Evolutionary conservation across 2,113 vertebrate species (phyloP).

Genomic region (Hypocryptadius cinnamomeus): DNA sequence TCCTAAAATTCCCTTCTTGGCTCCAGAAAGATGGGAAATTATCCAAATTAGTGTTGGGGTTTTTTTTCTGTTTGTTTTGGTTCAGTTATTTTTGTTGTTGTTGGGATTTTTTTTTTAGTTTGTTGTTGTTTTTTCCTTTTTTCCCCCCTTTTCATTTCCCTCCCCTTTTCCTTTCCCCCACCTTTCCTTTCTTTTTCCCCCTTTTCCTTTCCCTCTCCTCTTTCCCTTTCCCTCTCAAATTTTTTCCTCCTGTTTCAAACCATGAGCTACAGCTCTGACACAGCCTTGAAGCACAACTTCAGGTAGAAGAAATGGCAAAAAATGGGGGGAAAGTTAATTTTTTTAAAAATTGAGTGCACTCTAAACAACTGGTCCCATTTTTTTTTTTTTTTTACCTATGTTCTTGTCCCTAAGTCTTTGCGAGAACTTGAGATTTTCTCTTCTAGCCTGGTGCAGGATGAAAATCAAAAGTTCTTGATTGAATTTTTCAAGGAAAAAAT

Average conservation of each 20-base stretch:
- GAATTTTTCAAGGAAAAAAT: not conserved
- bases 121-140: not conserved
- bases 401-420: not conserved
- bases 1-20: accelerated
- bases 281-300: not conserved
- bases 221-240: not conserved
- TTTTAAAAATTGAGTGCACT: not conserved
- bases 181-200: too few species aligned
- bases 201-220: too few species aligned
- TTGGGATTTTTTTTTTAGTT: not conserved
- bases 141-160: too few species aligned
- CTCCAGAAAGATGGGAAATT: not conserved
- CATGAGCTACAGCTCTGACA: not conserved
- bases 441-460: not conserved
- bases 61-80: not conserved
- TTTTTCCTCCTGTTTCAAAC: not conserved
- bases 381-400: not conserved
- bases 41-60: not conserved
- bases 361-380: not conserved
- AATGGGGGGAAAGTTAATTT: accelerated
- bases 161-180: too few species aligned
- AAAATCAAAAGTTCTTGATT: not conserved
- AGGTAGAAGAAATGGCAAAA: not conserved
- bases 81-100: not conserved
- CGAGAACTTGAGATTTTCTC: not conserved